Conservation (phyloP, 2,113 vertebrate species). For the Spea bombifrons region DNA sequence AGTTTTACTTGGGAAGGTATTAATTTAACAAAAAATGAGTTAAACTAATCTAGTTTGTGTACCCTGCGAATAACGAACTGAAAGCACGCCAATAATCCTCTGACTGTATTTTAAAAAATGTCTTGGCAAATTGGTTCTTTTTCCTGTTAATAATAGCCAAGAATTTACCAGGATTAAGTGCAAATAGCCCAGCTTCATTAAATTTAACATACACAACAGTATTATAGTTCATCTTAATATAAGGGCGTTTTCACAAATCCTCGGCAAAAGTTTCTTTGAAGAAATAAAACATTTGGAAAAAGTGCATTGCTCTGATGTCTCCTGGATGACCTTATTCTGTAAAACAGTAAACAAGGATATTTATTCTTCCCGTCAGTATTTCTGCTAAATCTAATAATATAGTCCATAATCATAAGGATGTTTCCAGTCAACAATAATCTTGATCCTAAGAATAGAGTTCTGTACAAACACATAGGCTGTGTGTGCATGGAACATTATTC, state of each 20-base stretch:
- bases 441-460: too few species aligned
- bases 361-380: neutral
- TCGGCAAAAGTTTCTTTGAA: neutral
- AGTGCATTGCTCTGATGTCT: neutral
- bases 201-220: neutral
- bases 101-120: neutral
- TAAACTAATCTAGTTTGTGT: too few species aligned
- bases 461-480: too few species aligned
- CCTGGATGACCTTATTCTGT: neutral
- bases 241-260: neutral
- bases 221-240: constrained; percentile 11
- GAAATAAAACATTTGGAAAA: neutral
- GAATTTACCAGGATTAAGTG: constrained; percentile 14
- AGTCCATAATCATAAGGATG: too few species aligned
- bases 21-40: too few species aligned
- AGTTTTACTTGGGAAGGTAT: too few species aligned
- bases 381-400: too few species aligned
- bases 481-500: too few species aligned
- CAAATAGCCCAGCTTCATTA: constrained; percentile 13
- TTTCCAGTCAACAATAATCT: too few species aligned
- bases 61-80: too few species aligned
- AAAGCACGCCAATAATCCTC: too few species aligned
- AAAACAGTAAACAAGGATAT: neutral
- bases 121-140: neutral
- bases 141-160: neutral